Evolutionary conservation across 2,113 vertebrate genomes (phyloP).

Genomic region (Neotragus moschatus): DNA sequence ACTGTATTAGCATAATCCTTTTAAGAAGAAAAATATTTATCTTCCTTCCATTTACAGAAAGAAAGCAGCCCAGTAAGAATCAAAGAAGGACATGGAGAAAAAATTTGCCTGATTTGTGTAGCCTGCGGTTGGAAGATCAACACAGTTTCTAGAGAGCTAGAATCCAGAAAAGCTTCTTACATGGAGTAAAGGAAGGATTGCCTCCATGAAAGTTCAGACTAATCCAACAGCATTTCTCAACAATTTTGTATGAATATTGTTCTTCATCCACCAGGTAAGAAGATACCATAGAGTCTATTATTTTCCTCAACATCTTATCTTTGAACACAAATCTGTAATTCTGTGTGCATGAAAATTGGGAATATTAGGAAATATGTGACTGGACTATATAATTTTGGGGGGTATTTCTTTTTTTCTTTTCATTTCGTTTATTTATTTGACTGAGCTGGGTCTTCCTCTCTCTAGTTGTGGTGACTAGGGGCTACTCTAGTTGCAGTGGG

Average conservation of each 20-base stretch:
- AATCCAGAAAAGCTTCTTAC: background rate
- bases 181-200: background rate
- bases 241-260: background rate
- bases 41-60: background rate
- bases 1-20: background rate
- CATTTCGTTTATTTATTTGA: background rate
- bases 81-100: background rate
- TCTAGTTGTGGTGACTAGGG: background rate
- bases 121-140: background rate
- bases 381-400: background rate
- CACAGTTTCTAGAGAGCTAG: background rate
- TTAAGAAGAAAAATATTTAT: background rate
- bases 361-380: background rate
- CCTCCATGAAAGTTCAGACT: background rate
- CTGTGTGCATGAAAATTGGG: background rate
- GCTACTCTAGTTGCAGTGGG: background rate
- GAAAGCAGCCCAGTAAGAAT: background rate
- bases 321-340: background rate
- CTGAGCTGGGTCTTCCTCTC: background rate
- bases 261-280: background rate
- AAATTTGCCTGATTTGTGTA: background rate
- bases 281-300: background rate
- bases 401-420: background rate
- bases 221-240: background rate
- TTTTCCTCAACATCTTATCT: background rate